Conservation (phyloP, 1,140 invertebrate genomes). For the Asobara japonica region DNA sequence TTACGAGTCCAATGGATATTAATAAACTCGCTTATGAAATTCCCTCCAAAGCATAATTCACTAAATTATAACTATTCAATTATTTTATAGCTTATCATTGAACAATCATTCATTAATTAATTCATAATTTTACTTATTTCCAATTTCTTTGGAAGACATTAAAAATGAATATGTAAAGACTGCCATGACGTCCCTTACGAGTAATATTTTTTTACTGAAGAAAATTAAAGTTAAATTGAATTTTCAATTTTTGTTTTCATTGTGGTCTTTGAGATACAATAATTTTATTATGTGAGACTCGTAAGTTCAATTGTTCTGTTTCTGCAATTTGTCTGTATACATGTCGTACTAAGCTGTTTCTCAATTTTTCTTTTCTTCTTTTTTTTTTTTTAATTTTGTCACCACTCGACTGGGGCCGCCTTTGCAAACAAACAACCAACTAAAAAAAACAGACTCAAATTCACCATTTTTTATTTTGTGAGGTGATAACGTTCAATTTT, state of each 20-base stretch:
- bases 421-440: background rate
- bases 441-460: too few relatives aligned
- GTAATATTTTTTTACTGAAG: background rate
- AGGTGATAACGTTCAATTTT: background rate
- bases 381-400: too few relatives aligned
- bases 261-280: background rate
- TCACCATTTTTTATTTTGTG: background rate
- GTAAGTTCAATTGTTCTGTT: background rate
- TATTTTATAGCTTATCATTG: background rate
- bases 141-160: background rate
- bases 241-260: background rate
- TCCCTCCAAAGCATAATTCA: background rate
- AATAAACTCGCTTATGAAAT: background rate
- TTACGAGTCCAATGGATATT: background rate
- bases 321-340: background rate
- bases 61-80: background rate
- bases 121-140: background rate
- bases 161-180: background rate
- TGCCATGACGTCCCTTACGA: background rate
- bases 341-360: background rate
- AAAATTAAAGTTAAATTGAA: background rate
- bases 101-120: background rate
- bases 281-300: background rate
- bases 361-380: too few relatives aligned
- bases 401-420: background rate